Percentiles rank a stretch among this genome's conserved stretches.
Evolutionary conservation across 2,113 vertebrate species (phyloP).

Genomic region (Ariopsis seemanni): DNA sequence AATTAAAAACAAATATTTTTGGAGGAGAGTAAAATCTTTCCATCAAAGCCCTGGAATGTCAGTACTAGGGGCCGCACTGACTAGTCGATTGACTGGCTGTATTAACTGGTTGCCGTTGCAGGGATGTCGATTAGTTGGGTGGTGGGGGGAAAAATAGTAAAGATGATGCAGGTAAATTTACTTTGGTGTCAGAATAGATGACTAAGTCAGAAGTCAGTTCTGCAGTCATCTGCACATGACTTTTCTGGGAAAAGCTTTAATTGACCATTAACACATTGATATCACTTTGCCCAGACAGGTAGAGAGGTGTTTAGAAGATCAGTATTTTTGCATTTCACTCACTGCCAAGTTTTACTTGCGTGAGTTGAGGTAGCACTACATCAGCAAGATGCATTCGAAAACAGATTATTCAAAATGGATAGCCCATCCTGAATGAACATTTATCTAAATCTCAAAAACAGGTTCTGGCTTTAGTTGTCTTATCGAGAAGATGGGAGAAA

Average conservation of each 20-base stretch:
- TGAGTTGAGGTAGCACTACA: not conserved
- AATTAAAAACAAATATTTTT: not conserved
- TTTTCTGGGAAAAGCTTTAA: not conserved
- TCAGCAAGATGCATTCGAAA: not conserved
- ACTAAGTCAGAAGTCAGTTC: not conserved
- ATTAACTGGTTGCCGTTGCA: not conserved
- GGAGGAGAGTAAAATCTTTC: not conserved
- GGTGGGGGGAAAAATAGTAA: not conserved
- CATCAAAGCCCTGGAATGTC: not conserved
- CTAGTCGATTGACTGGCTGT: too few species aligned
- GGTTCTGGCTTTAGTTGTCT: too few species aligned
- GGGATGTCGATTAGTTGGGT: not conserved
- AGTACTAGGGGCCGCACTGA: not conserved
- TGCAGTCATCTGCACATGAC: not conserved
- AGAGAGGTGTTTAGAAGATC: not conserved
- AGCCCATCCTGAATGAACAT: not conserved
- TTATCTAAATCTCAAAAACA: too few species aligned
- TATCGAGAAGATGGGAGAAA: too few species aligned
- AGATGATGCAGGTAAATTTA: not conserved
- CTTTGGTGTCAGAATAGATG: not conserved
- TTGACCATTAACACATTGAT: not conserved
- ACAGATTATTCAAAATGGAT: not conserved
- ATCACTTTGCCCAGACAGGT: not conserved
- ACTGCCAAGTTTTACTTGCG: not conserved
- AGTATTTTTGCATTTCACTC: not conserved